A percentile compares a stretch with the other conserved stretches of the same genome.
Evolutionary conservation across 2,797 vertebrate genomes (phyloP).

Genomic region (Catostomus latipinnis): DNA sequence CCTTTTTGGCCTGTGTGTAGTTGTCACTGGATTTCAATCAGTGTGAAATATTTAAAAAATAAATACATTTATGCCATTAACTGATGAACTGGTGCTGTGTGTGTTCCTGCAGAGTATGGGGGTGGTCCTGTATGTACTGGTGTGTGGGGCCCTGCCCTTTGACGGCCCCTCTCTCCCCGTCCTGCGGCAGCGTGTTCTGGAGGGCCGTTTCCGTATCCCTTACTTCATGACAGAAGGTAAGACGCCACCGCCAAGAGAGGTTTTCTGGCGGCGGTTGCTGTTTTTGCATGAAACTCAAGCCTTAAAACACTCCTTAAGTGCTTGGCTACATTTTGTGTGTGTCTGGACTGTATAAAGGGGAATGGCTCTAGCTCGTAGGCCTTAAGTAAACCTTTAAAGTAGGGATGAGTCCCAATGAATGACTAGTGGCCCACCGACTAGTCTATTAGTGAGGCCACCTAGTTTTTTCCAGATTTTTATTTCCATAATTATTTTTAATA

Average conservation of each 20-base stretch:
- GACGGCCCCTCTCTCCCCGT: slow-evolving; percentile 95
- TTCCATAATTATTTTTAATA: too few relatives aligned
- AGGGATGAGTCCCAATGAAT: background rate
- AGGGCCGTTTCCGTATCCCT: slow-evolving; percentile 98
- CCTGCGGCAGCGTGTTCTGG: slow-evolving; percentile 93
- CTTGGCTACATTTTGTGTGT: slow-evolving; percentile 7
- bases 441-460: background rate
- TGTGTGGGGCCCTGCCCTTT: slow-evolving; percentile 95
- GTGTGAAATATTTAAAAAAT: too few relatives aligned
- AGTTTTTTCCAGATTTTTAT: background rate
- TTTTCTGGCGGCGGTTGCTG: slow-evolving; percentile 16
- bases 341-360: slow-evolving; percentile 21
- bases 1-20: too few relatives aligned
- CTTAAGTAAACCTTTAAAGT: slow-evolving; percentile 37
- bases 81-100: slow-evolving; percentile 20
- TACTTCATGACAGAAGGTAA: slow-evolving; percentile 99
- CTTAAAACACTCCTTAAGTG: slow-evolving; percentile 36
- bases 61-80: too few relatives aligned
- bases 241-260: background rate
- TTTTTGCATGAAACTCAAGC: slow-evolving; percentile 36
- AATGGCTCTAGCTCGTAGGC: background rate
- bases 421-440: background rate
- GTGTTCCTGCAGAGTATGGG: slow-evolving; percentile 90
- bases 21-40: too few relatives aligned
- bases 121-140: slow-evolving; percentile 96